Percentiles rank a stretch among this genome's conserved stretches.
phyloP scores from a whole-genome alignment of 2,113 vertebrate genomes.

The Nibea coibor region DNA sequence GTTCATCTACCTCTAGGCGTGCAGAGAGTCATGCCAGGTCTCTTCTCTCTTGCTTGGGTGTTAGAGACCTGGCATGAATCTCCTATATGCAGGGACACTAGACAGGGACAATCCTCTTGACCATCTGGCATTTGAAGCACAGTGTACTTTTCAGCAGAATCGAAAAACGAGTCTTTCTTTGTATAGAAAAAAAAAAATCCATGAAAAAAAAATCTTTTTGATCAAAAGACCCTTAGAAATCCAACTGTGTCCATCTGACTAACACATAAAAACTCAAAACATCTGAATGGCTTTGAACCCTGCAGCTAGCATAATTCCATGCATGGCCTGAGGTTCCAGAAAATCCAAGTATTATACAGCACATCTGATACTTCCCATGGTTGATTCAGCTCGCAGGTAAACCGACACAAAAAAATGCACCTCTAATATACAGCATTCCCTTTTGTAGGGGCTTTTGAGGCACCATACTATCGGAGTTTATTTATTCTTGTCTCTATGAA shows the following conservation, averaged over 20 bases:
- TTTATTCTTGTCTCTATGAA: neutral
- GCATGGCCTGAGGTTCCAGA: conserved; percentile 6
- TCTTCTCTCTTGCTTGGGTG: conserved; percentile 29
- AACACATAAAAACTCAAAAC: neutral
- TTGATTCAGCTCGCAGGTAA: conserved; percentile 13
- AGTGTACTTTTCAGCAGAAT: neutral
- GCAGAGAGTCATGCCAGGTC: conserved; percentile 30
- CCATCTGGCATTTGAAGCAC: conserved; percentile 48
- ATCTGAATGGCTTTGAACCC: conserved; percentile 29
- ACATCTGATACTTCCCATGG: conserved; percentile 4
- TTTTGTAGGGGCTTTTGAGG: neutral
- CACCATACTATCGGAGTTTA: neutral
- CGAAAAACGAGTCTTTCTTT: conserved; percentile 8
- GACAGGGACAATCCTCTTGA: conserved; percentile 20
- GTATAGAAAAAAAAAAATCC: neutral
- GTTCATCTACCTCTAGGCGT: conserved; percentile 36
- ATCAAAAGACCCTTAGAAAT: conserved; percentile 25
- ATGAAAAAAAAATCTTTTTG: conserved; percentile 2
- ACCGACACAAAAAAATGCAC: neutral
- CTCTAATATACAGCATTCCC: neutral
- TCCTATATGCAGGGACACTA: conserved; percentile 5
- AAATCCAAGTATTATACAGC: conserved; percentile 1
- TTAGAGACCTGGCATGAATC: conserved; percentile 23
- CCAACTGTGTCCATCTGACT: conserved; percentile 18
- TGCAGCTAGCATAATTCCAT: conserved; percentile 19